Percentiles rank a stretch among this genome's conserved stretches.
phyloP scores from a whole-genome alignment of 2,888 invertebrate genomes.

The Ferdinandea cuprea region DNA sequence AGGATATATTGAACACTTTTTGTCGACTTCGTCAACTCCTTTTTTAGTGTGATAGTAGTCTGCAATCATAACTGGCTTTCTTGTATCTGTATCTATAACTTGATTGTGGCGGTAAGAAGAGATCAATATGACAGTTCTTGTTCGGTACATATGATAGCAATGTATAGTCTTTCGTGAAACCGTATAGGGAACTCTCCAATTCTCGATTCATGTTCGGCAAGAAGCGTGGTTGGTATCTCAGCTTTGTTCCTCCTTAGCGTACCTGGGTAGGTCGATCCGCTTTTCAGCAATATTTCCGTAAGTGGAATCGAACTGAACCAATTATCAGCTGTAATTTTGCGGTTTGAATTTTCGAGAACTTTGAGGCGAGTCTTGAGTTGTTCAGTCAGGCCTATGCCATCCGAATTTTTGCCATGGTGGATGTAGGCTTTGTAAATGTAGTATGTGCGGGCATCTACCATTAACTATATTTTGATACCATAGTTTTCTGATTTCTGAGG shows the following conservation, averaged over 20 bases:
- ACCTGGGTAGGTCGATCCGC: conserved; percentile 54
- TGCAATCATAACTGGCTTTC: conserved; percentile 62
- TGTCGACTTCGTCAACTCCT: conserved; percentile 53
- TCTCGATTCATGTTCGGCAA: conserved; percentile 66
- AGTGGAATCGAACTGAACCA: conserved; percentile 69
- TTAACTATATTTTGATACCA: conserved; percentile 65
- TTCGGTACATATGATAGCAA: conserved; percentile 60
- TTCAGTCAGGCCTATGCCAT: conserved; percentile 63
- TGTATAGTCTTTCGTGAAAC: no score
- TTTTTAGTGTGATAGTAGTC: conserved; percentile 58
- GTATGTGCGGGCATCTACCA: conserved; percentile 49
- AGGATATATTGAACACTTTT: conserved; percentile 69
- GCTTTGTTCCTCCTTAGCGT: conserved; percentile 60
- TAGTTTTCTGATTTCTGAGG: conserved; percentile 69
- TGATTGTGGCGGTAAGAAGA: conserved; percentile 50
- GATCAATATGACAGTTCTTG: conserved; percentile 10
- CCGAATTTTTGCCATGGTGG: conserved; percentile 70
- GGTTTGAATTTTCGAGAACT: conserved; percentile 61
- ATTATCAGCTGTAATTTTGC: no score
- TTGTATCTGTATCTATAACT: conserved; percentile 41
- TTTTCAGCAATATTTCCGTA: conserved; percentile 53
- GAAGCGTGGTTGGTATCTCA: conserved; percentile 58
- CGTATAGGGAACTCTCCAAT: conserved; percentile 60
- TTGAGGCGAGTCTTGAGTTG: conserved; percentile 61
- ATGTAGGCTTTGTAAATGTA: conserved; percentile 48